Evolutionary conservation across 2,888 invertebrate species (phyloP), one percentile per base, ranked within the genome.

Genomic region (Sphecodes monilicornis): DNA sequence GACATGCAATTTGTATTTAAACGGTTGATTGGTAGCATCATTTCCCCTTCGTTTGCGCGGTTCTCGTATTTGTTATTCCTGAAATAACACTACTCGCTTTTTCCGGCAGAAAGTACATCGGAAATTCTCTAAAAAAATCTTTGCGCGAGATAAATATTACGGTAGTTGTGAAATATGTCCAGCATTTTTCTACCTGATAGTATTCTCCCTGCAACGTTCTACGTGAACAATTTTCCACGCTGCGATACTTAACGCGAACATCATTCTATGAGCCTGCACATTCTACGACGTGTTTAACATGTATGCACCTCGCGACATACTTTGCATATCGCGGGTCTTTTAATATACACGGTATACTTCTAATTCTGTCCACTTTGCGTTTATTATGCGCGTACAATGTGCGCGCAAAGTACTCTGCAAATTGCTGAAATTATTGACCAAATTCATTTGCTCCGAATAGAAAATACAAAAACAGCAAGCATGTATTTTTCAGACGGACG

Each of bases 191-290:
- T 26, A 50, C 18, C 22, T 26, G 71, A n/a, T 79, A 41, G 57
- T 77, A 66, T 74, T 75, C 64, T 32, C 70, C 50, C 60, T 60
- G n/a, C 69, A 64, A 78, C 57, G 78, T 81, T 81, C 75, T 85
- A 41, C 72, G 70, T 43, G 75, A 81, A 85, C 81, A 85, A 81
- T 86, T 85, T 85, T 81, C 85, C 80, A 66, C 73, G 57, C 64
- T 36, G 54, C 75, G 64, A 75, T 85, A 81, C 85, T 86, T 86
- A 78, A 81, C 75, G 64, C 73, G 68, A 69, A 74, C 74, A 85
- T 46, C 85, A 78, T 76, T 76, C 81, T 69, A 76, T 60, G 72
- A 39, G 46, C n/a, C 50, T 75, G 70, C 71, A 73, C 54, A 64
- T 57, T 69, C 76, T 68, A 76, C 77, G 39, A 78, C 57, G 66